Evolutionary conservation across 2,797 vertebrate species (phyloP), one percentile per base, ranked within the genome.

Genomic region (Euthynnus affinis): DNA sequence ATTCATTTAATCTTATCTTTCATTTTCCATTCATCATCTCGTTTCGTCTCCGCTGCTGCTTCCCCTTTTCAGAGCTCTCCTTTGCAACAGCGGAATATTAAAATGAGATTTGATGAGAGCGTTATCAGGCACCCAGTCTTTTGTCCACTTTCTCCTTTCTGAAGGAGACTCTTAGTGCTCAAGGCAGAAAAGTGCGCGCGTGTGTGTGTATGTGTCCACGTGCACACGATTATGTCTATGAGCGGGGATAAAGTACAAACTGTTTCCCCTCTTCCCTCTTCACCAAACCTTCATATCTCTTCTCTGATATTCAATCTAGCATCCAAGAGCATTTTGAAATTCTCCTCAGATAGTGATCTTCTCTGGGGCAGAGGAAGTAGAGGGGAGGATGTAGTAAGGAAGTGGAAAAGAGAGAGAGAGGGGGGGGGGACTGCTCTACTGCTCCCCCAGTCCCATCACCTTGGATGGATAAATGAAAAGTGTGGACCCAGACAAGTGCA

Each of bases 101-200:
- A 93, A 93, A 93, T 89, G 84, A 87, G 89, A 92, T 92, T 93
- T 93, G 90, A 94, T 93, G 91, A 93, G 91, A 87, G 78, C 22
- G 70, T 94, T 95, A 94, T 94, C 89, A 78, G 82, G 42, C 86
- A 78, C 56, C 44, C 6, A 70, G 84, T 87, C 90, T 90, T 92
- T 93, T 92, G 91, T 93, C 91, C 90, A 91, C 83, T 89, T 87
- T 91, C 87, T 87, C 82, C 85, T 89, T 77, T 88, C 80, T 80
- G 86, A 91, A 93, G 89, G 88, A 92, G 90, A 91, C 81, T 88
- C 68, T 77, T 66, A 79, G 81, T 48, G 80, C 86, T 89, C 44
- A 49, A 78, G 76, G 89, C 71, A 14, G 63, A 75, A 70, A 71
- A 51, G 62, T 68, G 55, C 40, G 44, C 23, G 48, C 29, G 52